Conservation (phyloP, 2,113 vertebrate species). For the Eudyptes chrysolophus region DNA sequence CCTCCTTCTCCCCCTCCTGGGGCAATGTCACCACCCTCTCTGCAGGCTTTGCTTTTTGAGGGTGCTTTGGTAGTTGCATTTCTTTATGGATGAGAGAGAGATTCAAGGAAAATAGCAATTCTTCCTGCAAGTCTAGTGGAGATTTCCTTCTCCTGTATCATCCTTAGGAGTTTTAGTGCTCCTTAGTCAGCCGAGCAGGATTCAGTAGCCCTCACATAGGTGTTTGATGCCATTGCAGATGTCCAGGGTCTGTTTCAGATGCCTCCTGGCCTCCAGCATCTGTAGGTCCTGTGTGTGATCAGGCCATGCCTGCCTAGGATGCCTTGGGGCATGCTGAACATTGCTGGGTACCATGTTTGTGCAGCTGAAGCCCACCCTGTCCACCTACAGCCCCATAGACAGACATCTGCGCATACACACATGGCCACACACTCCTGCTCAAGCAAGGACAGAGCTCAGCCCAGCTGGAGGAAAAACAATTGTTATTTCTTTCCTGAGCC, state of each 20-base stretch:
- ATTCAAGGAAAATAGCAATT: not conserved
- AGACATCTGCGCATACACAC: not conserved
- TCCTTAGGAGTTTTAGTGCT: not conserved
- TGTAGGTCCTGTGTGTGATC: not conserved
- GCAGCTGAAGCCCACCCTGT: not conserved
- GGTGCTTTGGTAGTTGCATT: not conserved
- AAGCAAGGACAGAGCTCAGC: not conserved
- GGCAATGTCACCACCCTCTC: not conserved
- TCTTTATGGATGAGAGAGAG: not conserved
- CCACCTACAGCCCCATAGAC: not conserved
- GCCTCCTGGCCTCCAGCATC: not conserved
- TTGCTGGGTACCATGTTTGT: fast-evolving
- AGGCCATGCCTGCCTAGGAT: not conserved
- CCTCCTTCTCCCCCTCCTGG: not conserved
- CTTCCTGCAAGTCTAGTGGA: not conserved
- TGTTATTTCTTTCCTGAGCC: not conserved
- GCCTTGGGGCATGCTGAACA: not conserved
- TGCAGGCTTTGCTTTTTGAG: not conserved
- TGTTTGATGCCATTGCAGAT: not conserved
- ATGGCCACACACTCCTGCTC: not conserved
- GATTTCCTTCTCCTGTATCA: not conserved
- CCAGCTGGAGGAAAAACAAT: not conserved
- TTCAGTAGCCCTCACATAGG: not conserved
- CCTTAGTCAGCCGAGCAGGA: not conserved
- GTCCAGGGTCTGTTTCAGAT: not conserved